Evolutionary conservation across 2,888 invertebrate species (phyloP).

Genomic region (Choreutis nemorana): DNA sequence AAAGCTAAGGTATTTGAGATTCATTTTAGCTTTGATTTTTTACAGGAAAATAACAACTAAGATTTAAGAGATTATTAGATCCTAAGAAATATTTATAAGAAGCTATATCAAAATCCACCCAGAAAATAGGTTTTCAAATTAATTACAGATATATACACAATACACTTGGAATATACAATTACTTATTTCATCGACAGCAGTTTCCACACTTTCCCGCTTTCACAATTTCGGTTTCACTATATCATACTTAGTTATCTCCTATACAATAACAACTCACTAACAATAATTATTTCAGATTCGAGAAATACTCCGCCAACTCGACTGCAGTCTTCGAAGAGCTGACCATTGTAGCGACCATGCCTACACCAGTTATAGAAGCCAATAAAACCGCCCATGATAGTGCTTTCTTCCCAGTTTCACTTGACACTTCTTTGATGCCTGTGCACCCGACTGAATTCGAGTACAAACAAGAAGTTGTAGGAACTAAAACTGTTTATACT

Average conservation of each 20-base stretch:
- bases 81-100: too few relatives aligned
- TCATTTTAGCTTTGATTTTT: too few relatives aligned
- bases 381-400: conserved; percentile 29
- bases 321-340: conserved; percentile 53
- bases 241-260: too few relatives aligned
- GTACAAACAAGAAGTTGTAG: conserved; percentile 17
- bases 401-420: conserved; percentile 53
- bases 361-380: conserved; percentile 24
- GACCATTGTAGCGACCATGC: conserved; percentile 43
- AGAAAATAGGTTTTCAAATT: too few relatives aligned
- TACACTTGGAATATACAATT: not conserved
- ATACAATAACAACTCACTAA: too few relatives aligned
- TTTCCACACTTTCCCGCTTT: too few relatives aligned
- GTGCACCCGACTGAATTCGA: conserved; percentile 33
- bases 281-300: conserved; percentile 54
- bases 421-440: conserved; percentile 55
- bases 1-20: too few relatives aligned
- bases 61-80: too few relatives aligned
- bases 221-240: too few relatives aligned
- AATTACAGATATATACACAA: not conserved
- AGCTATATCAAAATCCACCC: too few relatives aligned
- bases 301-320: conserved; percentile 34
- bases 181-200: too few relatives aligned
- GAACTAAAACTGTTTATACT: conserved; percentile 17
- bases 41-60: too few relatives aligned